Evolutionary conservation across 2,113 vertebrate species (phyloP).

Genomic region (Rhea americana): DNA sequence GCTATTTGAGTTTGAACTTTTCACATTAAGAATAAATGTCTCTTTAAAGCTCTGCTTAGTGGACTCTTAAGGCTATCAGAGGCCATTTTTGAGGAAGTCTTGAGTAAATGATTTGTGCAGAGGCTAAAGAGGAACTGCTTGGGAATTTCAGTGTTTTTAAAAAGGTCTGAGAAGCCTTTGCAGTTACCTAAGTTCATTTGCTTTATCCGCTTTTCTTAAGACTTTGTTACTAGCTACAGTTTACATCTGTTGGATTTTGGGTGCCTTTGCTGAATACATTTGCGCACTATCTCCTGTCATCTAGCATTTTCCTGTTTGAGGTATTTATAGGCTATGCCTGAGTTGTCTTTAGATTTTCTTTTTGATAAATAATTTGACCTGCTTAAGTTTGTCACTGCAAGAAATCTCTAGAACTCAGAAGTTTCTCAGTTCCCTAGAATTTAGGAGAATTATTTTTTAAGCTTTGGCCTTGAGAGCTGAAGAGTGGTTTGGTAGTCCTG

Average conservation of each 20-base stretch:
- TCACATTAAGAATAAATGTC: neutral
- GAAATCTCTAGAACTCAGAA: neutral
- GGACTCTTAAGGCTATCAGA: neutral
- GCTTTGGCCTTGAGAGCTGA: neutral
- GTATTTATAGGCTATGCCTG: neutral
- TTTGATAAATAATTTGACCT: neutral
- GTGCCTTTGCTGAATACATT: rapidly evolving
- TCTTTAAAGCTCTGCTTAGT: neutral
- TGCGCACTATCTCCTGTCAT: neutral
- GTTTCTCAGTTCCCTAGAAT: neutral
- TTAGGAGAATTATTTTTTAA: neutral
- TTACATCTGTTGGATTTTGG: neutral
- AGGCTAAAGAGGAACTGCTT: neutral
- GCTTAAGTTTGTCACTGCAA: neutral
- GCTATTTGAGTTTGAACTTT: neutral
- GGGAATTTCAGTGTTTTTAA: neutral
- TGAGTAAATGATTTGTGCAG: neutral
- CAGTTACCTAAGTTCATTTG: neutral
- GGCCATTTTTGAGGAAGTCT: neutral
- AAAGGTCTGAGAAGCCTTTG: neutral
- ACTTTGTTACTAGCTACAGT: neutral
- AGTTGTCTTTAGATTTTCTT: neutral
- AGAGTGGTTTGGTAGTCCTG: neutral
- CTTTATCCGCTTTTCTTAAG: neutral
- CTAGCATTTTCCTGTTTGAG: neutral